Base-by-base conservation (phyloP, 2,113 vertebrate genomes). In the Fulica atra region DNA sequence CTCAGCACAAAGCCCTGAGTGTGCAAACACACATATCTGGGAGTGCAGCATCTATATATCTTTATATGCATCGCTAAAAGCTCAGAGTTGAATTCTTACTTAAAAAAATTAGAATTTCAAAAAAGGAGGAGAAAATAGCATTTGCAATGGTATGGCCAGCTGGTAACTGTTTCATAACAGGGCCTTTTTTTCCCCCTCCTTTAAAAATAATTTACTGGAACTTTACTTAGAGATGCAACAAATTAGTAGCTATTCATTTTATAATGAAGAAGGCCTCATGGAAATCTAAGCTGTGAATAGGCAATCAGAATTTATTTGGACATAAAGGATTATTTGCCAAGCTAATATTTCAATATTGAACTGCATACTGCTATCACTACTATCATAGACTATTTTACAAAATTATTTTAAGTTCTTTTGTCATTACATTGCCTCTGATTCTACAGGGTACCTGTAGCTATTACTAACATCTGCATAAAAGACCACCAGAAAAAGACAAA, bases 221-320 rank as follows among this genome's bases (percentile, higher is more conserved):
- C 96, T 98, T 98, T 96, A 96, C 97, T 98, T 87, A 89, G 93
- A 96, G 88, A 93, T 95, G 96, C 79, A 97, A 97, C 94, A 89
- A 98, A 98, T 98, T 98, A 98, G 95, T 91, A 95, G 91, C 97
- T 97, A 98, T 98, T 98, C 97, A 98, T 92, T 95, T 95, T 83
- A 81, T 98, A 98, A 98, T 97, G 97, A 98, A 98, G 92, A 95
- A 88, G 96, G 35, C 86, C 93, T 96, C 83, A 76, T 96, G 96
- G 92, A 97, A 97, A 97, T 95, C 91, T 68, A 95, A 86, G 29
- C 82, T 89, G 15, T 98, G 98, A 98, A 98, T 98, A 98, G 96
- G 96, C 97, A 98, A 98, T 98, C 98, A 98, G 95, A 89, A 89
- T 96, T 96, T 95, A 97, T 97, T 96, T 97, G 95, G 95, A 92